Evolutionary conservation across 2,797 vertebrate genomes (phyloP), one percentile per base, ranked within the genome.

Genomic region (Bovichtus diacanthus): DNA sequence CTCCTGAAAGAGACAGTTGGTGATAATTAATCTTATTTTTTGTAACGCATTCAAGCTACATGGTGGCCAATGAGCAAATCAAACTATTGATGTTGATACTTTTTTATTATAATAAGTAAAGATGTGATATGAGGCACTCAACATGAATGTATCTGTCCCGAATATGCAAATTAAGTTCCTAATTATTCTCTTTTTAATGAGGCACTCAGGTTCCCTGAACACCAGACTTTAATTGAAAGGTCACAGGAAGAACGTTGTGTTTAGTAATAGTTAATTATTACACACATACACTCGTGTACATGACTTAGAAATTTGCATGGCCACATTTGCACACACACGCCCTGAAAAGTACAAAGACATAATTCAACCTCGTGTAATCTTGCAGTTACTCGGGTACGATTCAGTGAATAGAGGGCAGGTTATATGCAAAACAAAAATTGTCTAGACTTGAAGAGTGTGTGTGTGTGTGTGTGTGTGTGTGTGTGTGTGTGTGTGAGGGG

Each of bases 161-260:
- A 34, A 36, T 60, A 76, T 78, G 56, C 29, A 63, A 64, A 75
- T 70, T 4, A 23, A n/a, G 31, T 34, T 39, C 4, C 19, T 72
- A 47, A 75, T 82, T 72, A 83, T 68, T 70, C 51, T 44, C 4
- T 54, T 70, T 72, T 74, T 65, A 78, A 79, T 53, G 71, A 76
- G 71, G 27, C 63, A 59, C 34, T 61, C 34, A 44, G 61, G 29
- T 38, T 67, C 56, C 51, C 31, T 54, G 34, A 65, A 71, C 39
- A 74, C 36, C 62, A 19, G 21, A 58, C 68, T 83, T 76, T 74
- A 74, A 78, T 34, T 63, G 69, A 76, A 60, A 80, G 76, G 76
- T 82, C 64, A 78, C 34, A 60, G 13, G 43, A 49, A 71, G 50
- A 70, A 54, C 3, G 5, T 1, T 2, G 27, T 47, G 23, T 76